A percentile compares a stretch with the other conserved stretches of the same genome.
phyloP scores from a whole-genome alignment of 1,140 invertebrate genomes.

The Papilio helenus region DNA sequence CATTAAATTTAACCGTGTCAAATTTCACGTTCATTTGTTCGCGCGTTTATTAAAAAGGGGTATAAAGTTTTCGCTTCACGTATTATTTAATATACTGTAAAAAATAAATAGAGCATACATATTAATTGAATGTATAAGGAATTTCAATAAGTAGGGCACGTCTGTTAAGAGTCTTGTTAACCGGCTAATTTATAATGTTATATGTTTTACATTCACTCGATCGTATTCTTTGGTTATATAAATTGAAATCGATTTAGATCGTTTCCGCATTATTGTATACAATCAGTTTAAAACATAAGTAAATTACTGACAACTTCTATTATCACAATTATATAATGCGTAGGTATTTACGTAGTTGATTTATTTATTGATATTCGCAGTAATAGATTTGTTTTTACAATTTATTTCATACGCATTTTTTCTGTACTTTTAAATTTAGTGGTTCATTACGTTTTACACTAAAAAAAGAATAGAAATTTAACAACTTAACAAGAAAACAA shows the following conservation, averaged over 20 bases:
- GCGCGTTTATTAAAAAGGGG: no score
- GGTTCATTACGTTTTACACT: no score
- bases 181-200: conserved; percentile 10
- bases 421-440: no score
- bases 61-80: no score
- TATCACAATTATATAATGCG: background rate
- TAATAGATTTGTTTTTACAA: no score
- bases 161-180: background rate
- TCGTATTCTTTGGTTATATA: conserved; percentile 7
- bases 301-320: background rate
- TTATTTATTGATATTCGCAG: background rate
- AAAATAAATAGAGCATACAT: background rate
- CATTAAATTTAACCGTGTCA: no score
- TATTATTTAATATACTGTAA: no score
- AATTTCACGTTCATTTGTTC: no score
- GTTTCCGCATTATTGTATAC: background rate
- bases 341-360: background rate
- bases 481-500: background rate
- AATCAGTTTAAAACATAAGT: background rate
- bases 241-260: conserved; percentile 2
- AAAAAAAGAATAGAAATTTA: background rate
- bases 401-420: no score
- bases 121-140: background rate
- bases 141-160: background rate
- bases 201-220: background rate